phyloP scores from a whole-genome alignment of 1,140 invertebrate species.

The Bombus pyrosoma region DNA sequence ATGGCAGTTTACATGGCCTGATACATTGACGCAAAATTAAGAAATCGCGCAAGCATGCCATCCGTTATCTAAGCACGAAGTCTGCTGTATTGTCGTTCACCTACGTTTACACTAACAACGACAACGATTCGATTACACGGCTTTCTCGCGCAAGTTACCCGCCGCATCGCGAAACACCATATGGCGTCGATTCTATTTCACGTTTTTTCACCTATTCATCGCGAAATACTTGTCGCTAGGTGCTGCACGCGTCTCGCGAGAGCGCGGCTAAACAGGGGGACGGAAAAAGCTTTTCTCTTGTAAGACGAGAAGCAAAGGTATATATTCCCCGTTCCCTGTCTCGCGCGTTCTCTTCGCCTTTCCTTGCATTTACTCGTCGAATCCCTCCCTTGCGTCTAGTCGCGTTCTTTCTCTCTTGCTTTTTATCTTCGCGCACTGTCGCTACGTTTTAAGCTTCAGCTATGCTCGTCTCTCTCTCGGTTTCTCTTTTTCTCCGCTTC shows the following conservation, averaged over 20 bases:
- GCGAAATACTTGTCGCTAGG: conserved; percentile 60
- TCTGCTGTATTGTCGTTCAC: too few relatives aligned
- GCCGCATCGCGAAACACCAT: conserved; percentile 16
- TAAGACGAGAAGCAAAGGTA: conserved; percentile 58
- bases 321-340: background rate
- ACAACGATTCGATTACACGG: conserved; percentile 47
- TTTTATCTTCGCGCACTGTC: conserved; percentile 13
- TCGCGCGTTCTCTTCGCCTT: background rate
- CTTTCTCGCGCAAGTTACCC: conserved; percentile 16
- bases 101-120: background rate
- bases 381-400: conserved; percentile 45
- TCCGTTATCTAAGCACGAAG: background rate
- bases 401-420: conserved; percentile 32
- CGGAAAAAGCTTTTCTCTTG: conserved; percentile 66
- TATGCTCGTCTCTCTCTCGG: background rate
- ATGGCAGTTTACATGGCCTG: background rate
- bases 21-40: conserved; percentile 25
- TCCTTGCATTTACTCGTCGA: conserved; percentile 35
- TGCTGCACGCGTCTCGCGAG: conserved; percentile 41
- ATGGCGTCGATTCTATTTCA: conserved; percentile 56
- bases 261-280: conserved; percentile 46
- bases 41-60: background rate
- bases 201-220: conserved; percentile 62
- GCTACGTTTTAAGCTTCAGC: background rate
- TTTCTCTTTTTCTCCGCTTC: background rate